phyloP scores from a whole-genome alignment of 2,797 vertebrate species.

The Neoniphon sammara region DNA sequence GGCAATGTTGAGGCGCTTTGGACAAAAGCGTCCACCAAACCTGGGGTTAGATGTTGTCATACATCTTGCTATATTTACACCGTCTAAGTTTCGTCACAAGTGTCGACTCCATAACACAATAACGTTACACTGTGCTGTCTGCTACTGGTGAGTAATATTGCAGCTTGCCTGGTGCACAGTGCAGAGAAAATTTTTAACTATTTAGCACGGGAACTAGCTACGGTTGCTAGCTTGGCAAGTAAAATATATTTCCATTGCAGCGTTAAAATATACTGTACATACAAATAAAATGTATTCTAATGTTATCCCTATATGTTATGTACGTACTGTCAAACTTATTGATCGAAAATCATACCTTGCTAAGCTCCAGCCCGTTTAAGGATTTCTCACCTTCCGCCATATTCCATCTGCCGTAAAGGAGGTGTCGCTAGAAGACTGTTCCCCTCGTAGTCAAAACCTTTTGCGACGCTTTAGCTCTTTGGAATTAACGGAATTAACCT shows the following conservation, averaged over 20 bases:
- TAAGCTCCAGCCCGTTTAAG: slow-evolving; percentile 76
- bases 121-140: too few species aligned
- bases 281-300: background rate
- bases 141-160: background rate
- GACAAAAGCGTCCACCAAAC: slow-evolving; percentile 26
- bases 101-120: background rate
- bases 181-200: slow-evolving; percentile 23
- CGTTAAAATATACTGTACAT: background rate
- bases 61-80: background rate
- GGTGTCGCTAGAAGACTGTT: slow-evolving; percentile 62
- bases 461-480: slow-evolving; percentile 32
- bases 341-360: slow-evolving; percentile 76
- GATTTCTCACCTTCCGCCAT: slow-evolving; percentile 83
- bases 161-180: background rate
- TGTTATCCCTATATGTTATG: background rate
- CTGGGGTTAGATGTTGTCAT: slow-evolving; percentile 6
- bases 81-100: background rate
- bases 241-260: background rate
- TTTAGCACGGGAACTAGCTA: slow-evolving; percentile 47
- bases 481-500: too few species aligned
- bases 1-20: slow-evolving; percentile 15
- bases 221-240: slow-evolving; percentile 36
- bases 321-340: slow-evolving; percentile 36
- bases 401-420: slow-evolving; percentile 81
- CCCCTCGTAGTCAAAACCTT: slow-evolving; percentile 27